Evolutionary conservation across 2,113 vertebrate genomes (phyloP), one percentile per base, ranked within the genome.

Genomic region (Melanotaenia duboulayi): DNA sequence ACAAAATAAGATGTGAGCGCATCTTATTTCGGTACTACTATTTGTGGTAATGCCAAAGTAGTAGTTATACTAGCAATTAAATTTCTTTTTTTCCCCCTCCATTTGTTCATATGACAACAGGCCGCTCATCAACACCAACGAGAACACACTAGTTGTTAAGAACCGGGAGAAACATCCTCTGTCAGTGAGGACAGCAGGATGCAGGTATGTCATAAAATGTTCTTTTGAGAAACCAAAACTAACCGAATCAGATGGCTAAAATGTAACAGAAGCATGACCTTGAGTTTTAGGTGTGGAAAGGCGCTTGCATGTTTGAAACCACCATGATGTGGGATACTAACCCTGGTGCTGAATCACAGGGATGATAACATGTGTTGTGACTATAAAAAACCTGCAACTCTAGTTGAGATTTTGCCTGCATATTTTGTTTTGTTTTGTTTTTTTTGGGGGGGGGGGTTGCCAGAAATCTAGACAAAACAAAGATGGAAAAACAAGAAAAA

Each of bases 261-360:
- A 28, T 42, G 44, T 3, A n/a, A 35, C 61, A 20, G 20, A 64
- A 48, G n/a, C 16, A 28, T 25, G 39, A 44, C 17, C 10, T 22
- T 20, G n/a, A 35, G 23, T 46, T 63, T 49, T 17, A 35, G 44
- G 42, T 49, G 61, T 35, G 24, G 19, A 49, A 25, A n/a, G 24
- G 24, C 11, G 13, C 32, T 39, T 24, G 37, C 23, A 28, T 22
- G 56, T 44, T 17, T 44, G 39, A 67, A 66, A 66, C 50, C 35
- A 23, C 59, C 60, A 24, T 35, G 25, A 64, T 16, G 25, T 44
- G 61, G 61, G 61, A 35, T 22, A 19, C 44, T 22, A 32, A 64
- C 44, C 61, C 61, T 22, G 25, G 61, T 64, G 61, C 20, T 64
- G 61, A 32, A 23, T 39, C 32, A 52, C n/a, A 65, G 20, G 13